Evolutionary conservation across 37 sponge, comb jelly and placozoan species (phyloP).

Genomic region (Spongia lamella): DNA sequence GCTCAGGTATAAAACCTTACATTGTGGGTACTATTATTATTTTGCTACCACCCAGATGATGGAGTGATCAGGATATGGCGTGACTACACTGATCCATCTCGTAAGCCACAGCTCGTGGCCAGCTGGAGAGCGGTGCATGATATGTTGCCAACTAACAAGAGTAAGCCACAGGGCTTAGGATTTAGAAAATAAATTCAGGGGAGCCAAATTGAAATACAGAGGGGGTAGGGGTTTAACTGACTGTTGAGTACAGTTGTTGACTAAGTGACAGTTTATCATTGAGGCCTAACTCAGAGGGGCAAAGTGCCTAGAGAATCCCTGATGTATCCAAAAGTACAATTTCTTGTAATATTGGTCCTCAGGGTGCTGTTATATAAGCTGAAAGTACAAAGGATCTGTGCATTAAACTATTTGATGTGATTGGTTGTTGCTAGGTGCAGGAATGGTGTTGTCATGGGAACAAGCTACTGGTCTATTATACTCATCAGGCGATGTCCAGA

Average conservation of each 20-base stretch:
- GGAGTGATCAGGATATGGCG: slow-evolving; percentile 82
- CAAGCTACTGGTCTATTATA: slow-evolving; percentile 81
- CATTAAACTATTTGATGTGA: not conserved
- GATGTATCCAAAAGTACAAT: no score
- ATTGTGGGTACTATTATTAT: not conserved
- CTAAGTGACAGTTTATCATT: no score
- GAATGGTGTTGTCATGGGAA: slow-evolving; percentile 89
- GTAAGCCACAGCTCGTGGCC: slow-evolving; percentile 56
- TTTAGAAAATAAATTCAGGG: no score
- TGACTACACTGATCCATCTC: slow-evolving; percentile 28
- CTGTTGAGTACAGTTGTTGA: no score
- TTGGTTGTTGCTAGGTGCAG: slow-evolving; percentile 52
- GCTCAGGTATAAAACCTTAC: slow-evolving; percentile 55
- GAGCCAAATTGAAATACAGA: no score
- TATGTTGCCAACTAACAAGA: slow-evolving; percentile 57
- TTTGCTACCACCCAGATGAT: slow-evolving; percentile 50
- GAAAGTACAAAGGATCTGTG: no score
- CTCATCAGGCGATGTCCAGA: slow-evolving; percentile 78
- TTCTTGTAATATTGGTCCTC: no score
- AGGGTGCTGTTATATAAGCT: no score
- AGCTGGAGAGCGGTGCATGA: slow-evolving; percentile 83
- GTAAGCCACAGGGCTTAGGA: no score
- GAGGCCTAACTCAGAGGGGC: no score
- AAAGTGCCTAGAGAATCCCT: no score
- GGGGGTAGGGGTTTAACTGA: no score